phyloP scores from a whole-genome alignment of 1,140 invertebrate genomes.

The Drosophila truncata region DNA sequence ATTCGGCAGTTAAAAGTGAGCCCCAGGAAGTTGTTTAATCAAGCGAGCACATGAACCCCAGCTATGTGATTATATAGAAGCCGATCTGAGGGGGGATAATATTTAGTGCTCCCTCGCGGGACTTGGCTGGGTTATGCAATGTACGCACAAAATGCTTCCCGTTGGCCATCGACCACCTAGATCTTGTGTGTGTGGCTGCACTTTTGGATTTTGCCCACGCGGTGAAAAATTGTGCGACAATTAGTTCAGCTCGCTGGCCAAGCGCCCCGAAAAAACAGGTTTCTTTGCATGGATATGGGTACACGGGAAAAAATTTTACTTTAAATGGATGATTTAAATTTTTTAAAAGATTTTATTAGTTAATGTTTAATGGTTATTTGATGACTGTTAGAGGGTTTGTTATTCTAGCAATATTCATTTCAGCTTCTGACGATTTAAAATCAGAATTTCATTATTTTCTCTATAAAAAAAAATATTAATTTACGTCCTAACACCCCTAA shows the following conservation, averaged over 20 bases:
- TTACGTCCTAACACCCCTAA: not conserved
- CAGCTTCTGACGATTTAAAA: no score
- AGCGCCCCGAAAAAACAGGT: constrained; percentile 54
- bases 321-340: not conserved
- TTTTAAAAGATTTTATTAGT: not conserved
- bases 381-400: not conserved
- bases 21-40: constrained; percentile 53
- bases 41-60: constrained; percentile 27
- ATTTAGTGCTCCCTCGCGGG: constrained; percentile 20
- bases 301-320: not conserved
- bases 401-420: no score
- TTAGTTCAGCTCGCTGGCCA: constrained; percentile 63
- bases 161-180: constrained; percentile 41
- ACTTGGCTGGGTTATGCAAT: constrained; percentile 37
- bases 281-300: constrained; percentile 26
- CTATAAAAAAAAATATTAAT: not conserved
- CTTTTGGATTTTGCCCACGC: constrained; percentile 61
- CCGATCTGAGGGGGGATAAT: constrained; percentile 2
- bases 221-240: constrained; percentile 74
- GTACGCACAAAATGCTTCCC: constrained; percentile 56
- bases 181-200: constrained; percentile 32
- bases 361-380: not conserved
- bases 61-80: constrained; percentile 30
- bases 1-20: constrained; percentile 22
- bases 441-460: not conserved